Percentiles rank a stretch among this genome's conserved stretches.
Conservation (phyloP, 2,797 vertebrate species). For the Gymnothorax reevesii region DNA sequence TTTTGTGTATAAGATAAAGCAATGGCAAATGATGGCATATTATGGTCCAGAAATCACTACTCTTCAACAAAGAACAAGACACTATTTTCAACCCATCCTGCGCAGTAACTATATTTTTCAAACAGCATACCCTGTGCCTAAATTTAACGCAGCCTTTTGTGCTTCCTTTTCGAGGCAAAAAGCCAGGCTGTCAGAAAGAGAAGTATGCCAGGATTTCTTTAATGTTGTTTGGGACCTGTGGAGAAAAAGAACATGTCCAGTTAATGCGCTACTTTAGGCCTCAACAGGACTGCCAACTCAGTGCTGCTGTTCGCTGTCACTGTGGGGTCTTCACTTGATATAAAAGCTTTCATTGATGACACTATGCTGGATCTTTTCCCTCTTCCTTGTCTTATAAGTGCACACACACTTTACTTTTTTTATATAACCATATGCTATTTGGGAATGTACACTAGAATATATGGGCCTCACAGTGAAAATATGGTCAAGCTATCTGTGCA, state of each 20-base stretch:
- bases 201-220: slow-evolving; percentile 72
- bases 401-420: slow-evolving; percentile 42
- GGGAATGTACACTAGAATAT: slow-evolving; percentile 3
- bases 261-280: slow-evolving; percentile 72
- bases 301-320: slow-evolving; percentile 55
- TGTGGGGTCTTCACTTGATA: slow-evolving; percentile 57
- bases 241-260: slow-evolving; percentile 67
- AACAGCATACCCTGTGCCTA: background rate
- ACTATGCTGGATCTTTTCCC: slow-evolving; percentile 19
- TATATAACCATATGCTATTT: slow-evolving; percentile 44
- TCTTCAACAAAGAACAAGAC: background rate
- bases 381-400: slow-evolving; percentile 9
- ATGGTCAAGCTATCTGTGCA: background rate
- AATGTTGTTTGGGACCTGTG: slow-evolving; percentile 66
- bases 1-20: background rate
- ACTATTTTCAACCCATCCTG: background rate
- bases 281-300: slow-evolving; percentile 66
- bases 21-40: background rate
- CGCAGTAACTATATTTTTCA: background rate
- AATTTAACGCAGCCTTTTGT: slow-evolving; percentile 14
- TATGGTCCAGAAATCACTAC: background rate
- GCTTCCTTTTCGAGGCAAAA: slow-evolving; percentile 38
- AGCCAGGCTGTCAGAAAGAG: slow-evolving; percentile 68
- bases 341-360: slow-evolving; percentile 60
- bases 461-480: background rate